Evolutionary conservation across 2,113 vertebrate species (phyloP).

Genomic region (Puntigrus tetrazona): DNA sequence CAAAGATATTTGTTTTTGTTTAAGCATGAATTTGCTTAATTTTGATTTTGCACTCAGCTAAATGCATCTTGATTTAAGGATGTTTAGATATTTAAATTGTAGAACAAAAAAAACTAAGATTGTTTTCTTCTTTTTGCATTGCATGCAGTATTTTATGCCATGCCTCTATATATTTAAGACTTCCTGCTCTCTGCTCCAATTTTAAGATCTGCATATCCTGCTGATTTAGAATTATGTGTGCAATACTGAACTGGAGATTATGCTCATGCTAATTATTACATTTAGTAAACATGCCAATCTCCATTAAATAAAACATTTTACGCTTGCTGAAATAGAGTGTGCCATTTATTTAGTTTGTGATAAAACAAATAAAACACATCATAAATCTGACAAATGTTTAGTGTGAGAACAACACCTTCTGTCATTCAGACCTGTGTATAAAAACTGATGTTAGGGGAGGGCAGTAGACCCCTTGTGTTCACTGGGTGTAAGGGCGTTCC

Average conservation of each 20-base stretch:
- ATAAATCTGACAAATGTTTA: background rate
- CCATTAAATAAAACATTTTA: background rate
- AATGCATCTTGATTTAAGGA: background rate
- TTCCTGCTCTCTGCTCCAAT: too few species aligned
- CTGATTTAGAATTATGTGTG: background rate
- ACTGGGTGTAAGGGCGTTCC: slow-evolving; percentile 81
- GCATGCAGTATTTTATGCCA: background rate
- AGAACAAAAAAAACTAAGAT: background rate
- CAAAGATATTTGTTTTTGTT: background rate
- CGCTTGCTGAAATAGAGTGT: background rate
- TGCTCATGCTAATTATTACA: background rate
- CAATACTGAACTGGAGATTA: background rate
- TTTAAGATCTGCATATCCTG: background rate
- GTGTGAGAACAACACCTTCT: background rate
- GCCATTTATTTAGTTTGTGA: background rate
- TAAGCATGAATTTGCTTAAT: background rate
- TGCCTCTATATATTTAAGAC: background rate
- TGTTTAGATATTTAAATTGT: background rate
- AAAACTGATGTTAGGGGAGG: background rate
- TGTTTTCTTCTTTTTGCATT: background rate
- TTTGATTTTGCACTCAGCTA: background rate
- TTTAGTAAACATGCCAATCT: background rate
- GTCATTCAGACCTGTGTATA: background rate
- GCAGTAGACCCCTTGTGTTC: slow-evolving; percentile 33
- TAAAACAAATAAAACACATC: background rate